A percentile compares a stretch with the other conserved stretches of the same genome.
Conservation (phyloP, 2,888 invertebrate genomes). For the Ectemnius lituratus region DNA sequence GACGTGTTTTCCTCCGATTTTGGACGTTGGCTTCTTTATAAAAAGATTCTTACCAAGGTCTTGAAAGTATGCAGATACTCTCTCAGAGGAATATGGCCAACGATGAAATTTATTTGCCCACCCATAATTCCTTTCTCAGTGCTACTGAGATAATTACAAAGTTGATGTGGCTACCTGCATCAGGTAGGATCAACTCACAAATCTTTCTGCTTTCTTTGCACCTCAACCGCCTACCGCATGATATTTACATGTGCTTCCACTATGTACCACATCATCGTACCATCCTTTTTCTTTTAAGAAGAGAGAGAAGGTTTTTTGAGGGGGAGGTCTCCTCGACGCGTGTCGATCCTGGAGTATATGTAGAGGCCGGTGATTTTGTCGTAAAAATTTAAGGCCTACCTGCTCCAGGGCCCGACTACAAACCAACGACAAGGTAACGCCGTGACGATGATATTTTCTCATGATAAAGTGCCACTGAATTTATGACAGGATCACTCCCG, state of each 20-base stretch:
- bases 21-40: background rate
- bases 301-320: too few relatives aligned
- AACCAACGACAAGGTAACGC: conserved; percentile 7
- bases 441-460: conserved; percentile 42
- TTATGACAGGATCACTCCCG: conserved; percentile 32
- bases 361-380: conserved; percentile 2
- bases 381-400: conserved; percentile 28
- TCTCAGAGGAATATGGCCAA: background rate
- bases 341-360: background rate
- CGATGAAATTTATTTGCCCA: background rate
- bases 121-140: background rate
- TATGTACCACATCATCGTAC: too few relatives aligned
- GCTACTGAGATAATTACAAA: background rate
- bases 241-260: background rate
- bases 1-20: background rate
- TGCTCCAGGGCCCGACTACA: conserved; percentile 14
- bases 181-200: background rate
- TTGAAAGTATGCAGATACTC: background rate
- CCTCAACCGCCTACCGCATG: background rate
- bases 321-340: background rate
- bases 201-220: background rate
- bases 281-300: too few relatives aligned
- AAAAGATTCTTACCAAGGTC: background rate
- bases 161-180: background rate
- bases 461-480: conserved; percentile 49